Percentiles rank a stretch among this genome's conserved stretches.
These are phyloP conservation scores for Lycaon pictus DNA, from an alignment of 2,113 vertebrate species.

Conservation along the genomic window DNA sequence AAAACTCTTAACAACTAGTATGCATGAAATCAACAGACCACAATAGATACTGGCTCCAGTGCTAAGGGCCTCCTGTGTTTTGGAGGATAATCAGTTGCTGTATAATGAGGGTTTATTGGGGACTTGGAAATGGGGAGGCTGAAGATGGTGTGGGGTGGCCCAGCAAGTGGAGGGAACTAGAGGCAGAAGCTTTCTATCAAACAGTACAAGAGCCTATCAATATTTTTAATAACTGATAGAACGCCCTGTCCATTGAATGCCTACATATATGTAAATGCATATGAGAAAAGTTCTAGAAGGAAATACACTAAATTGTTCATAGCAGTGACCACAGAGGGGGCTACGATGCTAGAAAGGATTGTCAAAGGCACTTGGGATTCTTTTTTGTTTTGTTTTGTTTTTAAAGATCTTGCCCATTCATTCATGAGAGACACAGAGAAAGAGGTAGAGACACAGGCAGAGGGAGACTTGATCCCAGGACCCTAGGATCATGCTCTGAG, in stretches of 20 bases:
- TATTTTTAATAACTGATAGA: not conserved
- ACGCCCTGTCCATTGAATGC: not conserved
- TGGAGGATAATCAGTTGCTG: not conserved
- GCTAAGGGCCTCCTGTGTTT: too few species aligned
- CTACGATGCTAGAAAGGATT: not conserved
- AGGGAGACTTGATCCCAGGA: too few species aligned
- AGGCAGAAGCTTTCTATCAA: not conserved
- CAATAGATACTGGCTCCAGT: not conserved
- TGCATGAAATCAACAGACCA: not conserved
- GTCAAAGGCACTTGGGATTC: not conserved
- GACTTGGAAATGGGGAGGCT: not conserved
- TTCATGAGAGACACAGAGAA: too few species aligned
- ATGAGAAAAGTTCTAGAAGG: not conserved
- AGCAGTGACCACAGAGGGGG: not conserved
- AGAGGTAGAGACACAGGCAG: too few species aligned
- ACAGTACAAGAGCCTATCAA: not conserved
- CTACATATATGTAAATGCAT: not conserved
- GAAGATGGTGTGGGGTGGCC: not conserved
- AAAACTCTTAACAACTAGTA: not conserved
- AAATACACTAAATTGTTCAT: not conserved
- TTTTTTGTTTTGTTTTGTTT: too few species aligned
- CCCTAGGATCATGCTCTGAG: too few species aligned
- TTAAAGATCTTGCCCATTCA: too few species aligned
- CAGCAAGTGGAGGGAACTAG: not conserved
- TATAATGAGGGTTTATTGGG: not conserved